phyloP scores from a whole-genome alignment of 2,797 vertebrate species.

The Acanthurus leucopareius region DNA sequence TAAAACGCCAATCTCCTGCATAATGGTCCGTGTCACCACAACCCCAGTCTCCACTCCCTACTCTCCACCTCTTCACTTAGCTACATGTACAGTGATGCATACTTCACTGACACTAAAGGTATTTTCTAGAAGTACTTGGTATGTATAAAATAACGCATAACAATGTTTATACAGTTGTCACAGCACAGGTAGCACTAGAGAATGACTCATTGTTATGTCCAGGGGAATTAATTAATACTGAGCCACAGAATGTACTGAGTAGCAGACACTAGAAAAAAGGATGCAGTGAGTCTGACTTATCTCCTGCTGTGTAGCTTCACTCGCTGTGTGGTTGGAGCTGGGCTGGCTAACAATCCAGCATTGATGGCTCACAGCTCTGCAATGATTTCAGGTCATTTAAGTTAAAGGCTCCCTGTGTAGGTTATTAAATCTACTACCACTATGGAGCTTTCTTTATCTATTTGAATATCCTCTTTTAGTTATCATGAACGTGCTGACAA shows the following conservation, averaged over 20 bases:
- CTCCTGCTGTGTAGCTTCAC: not conserved
- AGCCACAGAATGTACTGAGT: not conserved
- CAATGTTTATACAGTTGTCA: not conserved
- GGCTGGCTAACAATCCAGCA: not conserved
- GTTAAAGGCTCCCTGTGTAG: not conserved
- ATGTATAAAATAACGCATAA: too few relatives aligned
- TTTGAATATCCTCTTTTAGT: not conserved
- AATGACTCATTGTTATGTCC: not conserved
- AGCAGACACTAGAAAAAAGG: not conserved
- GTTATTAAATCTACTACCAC: not conserved
- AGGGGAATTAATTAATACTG: not conserved
- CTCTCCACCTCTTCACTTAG: not conserved
- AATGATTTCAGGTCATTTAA: conserved; percentile 6
- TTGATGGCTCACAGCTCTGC: not conserved
- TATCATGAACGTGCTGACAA: not conserved
- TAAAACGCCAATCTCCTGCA: not conserved
- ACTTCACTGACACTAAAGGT: not conserved
- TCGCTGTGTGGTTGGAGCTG: not conserved
- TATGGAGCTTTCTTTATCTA: not conserved
- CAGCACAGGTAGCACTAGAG: not conserved
- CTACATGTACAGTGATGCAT: not conserved
- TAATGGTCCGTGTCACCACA: not conserved
- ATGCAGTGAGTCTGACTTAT: not conserved
- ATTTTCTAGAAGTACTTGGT: not conserved
- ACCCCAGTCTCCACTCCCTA: too few relatives aligned